A percentile compares a stretch with the other conserved stretches of the same genome.
phyloP scores from a whole-genome alignment of 2,888 invertebrate species.

The Marronus borbonicus region DNA sequence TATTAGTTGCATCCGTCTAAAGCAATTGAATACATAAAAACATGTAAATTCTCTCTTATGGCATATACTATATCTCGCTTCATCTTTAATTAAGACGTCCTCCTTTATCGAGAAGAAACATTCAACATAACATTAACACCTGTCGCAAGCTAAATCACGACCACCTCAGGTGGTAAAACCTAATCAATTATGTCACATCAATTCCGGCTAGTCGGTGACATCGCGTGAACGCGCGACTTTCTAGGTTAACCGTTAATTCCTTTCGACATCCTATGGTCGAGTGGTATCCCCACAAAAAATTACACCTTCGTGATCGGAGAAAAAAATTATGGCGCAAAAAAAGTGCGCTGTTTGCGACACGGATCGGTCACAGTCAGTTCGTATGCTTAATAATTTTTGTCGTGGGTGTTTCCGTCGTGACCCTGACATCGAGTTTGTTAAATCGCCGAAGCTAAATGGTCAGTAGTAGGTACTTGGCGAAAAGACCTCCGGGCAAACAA shows the following conservation, averaged over 20 bases:
- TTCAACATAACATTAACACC: not conserved
- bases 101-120: not conserved
- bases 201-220: constrained; percentile 24
- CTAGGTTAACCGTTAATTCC: constrained; percentile 42
- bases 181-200: constrained; percentile 41
- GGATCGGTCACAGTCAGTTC: not conserved
- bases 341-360: not conserved
- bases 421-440: constrained; percentile 29
- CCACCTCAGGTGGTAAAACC: constrained; percentile 26
- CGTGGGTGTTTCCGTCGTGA: constrained; percentile 35
- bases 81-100: not conserved
- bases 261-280: constrained; percentile 2
- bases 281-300: constrained; percentile 4
- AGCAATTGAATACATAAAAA: no score
- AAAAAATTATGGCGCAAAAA: not conserved
- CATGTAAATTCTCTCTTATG: no score
- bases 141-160: constrained; percentile 14
- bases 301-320: not conserved
- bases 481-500: constrained; percentile 34
- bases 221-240: constrained; percentile 22
- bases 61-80: no score
- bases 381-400: constrained; percentile 22
- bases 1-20: no score
- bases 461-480: constrained; percentile 18
- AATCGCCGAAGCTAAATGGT: constrained; percentile 4